Percentiles rank a stretch among this genome's conserved stretches.
phyloP scores from a whole-genome alignment of 1,140 invertebrate genomes.

The Platorchestia sp. region DNA sequence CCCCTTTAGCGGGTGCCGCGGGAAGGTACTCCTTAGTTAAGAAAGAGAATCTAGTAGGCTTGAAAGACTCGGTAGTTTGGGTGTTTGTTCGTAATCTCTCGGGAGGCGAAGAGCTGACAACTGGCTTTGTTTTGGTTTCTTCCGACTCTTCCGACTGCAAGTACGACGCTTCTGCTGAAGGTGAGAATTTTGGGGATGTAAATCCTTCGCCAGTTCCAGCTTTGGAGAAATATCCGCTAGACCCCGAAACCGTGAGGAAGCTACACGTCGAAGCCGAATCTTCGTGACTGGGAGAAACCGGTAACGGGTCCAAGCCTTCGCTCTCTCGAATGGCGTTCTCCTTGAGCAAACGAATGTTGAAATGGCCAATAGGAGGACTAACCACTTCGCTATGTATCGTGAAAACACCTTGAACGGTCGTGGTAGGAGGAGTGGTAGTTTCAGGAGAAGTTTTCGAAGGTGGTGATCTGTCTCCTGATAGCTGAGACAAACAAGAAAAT shows the following conservation, averaged over 20 bases:
- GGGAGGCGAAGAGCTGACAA: neutral
- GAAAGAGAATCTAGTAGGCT: conserved; percentile 65
- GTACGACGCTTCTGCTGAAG: conserved; percentile 54
- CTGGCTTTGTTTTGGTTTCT: neutral
- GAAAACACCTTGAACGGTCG: conserved; percentile 55
- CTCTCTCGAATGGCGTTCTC: conserved; percentile 65
- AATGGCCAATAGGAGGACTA: conserved; percentile 57
- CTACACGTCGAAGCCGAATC: conserved; percentile 66
- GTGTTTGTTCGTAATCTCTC: conserved; percentile 26
- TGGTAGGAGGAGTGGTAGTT: conserved; percentile 62
- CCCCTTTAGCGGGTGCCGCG: conserved; percentile 10
- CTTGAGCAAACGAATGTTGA: conserved; percentile 66
- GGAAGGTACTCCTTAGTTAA: conserved; percentile 66
- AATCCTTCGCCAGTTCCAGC: conserved; percentile 64
- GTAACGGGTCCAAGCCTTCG: conserved; percentile 65
- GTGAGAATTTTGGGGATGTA: conserved; percentile 66
- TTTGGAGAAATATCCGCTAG: conserved; percentile 67
- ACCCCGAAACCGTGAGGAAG: conserved; percentile 65
- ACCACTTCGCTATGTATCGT: conserved; percentile 20
- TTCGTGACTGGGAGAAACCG: conserved; percentile 65
- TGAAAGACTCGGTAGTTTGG: conserved; percentile 57
- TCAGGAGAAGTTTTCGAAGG: conserved; percentile 61
- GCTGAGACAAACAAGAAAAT: conserved; percentile 66
- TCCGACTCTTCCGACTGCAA: conserved; percentile 32
- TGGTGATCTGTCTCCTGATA: conserved; percentile 61